phyloP scores from a whole-genome alignment of 2,888 invertebrate genomes.

The Xylota segnis region DNA sequence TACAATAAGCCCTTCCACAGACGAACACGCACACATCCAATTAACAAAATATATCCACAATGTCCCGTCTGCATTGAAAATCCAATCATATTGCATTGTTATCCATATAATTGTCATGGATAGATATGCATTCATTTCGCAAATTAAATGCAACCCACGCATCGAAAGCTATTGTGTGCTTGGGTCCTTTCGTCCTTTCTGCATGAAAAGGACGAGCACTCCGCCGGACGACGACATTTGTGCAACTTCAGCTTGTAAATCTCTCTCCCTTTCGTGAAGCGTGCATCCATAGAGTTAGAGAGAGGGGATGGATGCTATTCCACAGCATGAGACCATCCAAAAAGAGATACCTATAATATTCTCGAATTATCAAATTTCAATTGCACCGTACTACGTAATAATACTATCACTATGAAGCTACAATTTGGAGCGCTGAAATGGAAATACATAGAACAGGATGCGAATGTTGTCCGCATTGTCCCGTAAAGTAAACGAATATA shows the following conservation, averaged over 20 bases:
- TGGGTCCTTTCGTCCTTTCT: constrained; percentile 25
- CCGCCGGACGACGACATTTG: constrained; percentile 64
- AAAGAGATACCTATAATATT: constrained; percentile 57
- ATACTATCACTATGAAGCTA: constrained; percentile 28
- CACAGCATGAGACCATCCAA: constrained; percentile 17
- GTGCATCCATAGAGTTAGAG: neutral
- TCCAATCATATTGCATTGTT: constrained; percentile 75
- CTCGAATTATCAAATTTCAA: constrained; percentile 66
- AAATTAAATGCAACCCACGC: constrained; percentile 76
- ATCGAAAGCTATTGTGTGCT: constrained; percentile 65
- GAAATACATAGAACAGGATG: constrained; percentile 2
- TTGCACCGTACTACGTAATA: constrained; percentile 27
- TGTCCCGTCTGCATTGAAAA: constrained; percentile 65
- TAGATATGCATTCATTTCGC: constrained; percentile 73
- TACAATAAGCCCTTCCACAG: constrained; percentile 1
- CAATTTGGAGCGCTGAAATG: constrained; percentile 28
- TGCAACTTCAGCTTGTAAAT: constrained; percentile 65
- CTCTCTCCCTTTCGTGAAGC: constrained; percentile 12
- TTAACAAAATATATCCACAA: constrained; percentile 72
- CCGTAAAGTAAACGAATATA: constrained; percentile 20
- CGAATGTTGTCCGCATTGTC: constrained; percentile 10
- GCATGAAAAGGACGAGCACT: constrained; percentile 18
- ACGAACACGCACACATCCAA: constrained; percentile 41
- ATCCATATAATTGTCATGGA: constrained; percentile 75
- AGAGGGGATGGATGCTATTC: constrained; percentile 29